A percentile compares a stretch with the other conserved stretches of the same genome.
Conservation (phyloP, 2,888 invertebrate genomes). For the Loripinus fragilis region DNA sequence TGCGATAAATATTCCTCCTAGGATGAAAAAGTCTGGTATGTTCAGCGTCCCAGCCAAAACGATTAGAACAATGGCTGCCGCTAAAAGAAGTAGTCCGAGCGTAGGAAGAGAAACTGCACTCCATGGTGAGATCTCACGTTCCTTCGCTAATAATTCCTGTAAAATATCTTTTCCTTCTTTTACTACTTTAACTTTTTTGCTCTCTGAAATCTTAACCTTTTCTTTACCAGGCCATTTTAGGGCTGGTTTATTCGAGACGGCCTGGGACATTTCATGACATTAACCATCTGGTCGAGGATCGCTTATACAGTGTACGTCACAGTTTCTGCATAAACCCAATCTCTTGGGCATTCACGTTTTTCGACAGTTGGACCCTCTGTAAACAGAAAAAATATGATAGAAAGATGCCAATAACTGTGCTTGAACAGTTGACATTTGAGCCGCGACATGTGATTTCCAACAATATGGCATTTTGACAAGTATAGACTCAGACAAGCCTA, state of each 20-base stretch:
- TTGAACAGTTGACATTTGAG: no score
- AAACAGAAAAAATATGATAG: no score
- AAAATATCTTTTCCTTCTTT: background rate
- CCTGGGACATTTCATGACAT: background rate
- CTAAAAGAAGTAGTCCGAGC: slow-evolving; percentile 20
- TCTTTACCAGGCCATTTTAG: background rate
- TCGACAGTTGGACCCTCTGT: no score
- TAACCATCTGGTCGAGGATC: no score
- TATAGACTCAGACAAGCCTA: no score
- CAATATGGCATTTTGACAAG: no score
- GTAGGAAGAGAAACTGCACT: slow-evolving; percentile 37
- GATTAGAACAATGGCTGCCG: slow-evolving; percentile 23
- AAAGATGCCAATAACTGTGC: no score
- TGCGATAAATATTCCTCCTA: slow-evolving; percentile 32
- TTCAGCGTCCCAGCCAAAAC: slow-evolving; percentile 17
- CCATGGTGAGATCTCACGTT: slow-evolving; percentile 21
- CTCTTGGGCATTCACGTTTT: no score
- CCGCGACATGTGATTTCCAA: no score
- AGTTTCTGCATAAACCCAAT: no score
- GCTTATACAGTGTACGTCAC: no score
- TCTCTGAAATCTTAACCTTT: slow-evolving; percentile 14
- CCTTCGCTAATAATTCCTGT: background rate
- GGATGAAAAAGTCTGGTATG: slow-evolving; percentile 36
- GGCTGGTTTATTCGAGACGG: background rate
- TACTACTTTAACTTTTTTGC: slow-evolving; percentile 13